Evolutionary conservation across 1,140 invertebrate species (phyloP).

Genomic region (Hyposmocoma kahamanoa): DNA sequence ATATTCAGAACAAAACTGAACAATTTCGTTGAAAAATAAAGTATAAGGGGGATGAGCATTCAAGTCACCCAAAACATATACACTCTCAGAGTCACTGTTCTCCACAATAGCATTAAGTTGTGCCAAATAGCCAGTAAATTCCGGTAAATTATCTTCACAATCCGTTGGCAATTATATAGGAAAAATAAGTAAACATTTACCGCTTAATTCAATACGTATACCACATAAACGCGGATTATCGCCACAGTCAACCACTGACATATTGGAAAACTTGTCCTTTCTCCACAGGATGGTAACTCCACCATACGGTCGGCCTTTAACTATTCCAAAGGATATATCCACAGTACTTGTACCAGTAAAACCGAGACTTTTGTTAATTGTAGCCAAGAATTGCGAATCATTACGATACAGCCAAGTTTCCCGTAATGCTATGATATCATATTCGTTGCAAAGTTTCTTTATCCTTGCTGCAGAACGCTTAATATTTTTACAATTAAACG

Average conservation of each 20-base stretch:
- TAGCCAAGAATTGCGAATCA: neutral
- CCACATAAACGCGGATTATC: neutral
- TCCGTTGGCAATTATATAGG: neutral
- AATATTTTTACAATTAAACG: neutral
- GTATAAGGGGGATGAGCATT: conserved; percentile 7
- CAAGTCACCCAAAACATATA: neutral
- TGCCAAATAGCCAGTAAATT: neutral
- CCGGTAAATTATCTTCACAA: neutral
- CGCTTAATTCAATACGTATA: neutral
- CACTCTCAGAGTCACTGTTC: neutral
- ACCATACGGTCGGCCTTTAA: neutral
- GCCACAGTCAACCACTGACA: neutral
- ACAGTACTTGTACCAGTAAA: neutral
- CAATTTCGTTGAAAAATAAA: conserved; percentile 1
- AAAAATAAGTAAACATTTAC: neutral
- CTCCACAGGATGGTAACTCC: neutral
- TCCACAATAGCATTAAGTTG: neutral
- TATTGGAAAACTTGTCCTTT: neutral
- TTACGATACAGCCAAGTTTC: neutral
- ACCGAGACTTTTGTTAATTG: neutral
- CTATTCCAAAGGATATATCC: neutral
- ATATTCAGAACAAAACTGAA: neutral
- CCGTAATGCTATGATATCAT: neutral
- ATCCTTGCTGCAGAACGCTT: neutral
- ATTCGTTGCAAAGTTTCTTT: neutral